Evolutionary conservation across 2,113 vertebrate species (phyloP).

Genomic region (Phalacrocorax aristotelis): DNA sequence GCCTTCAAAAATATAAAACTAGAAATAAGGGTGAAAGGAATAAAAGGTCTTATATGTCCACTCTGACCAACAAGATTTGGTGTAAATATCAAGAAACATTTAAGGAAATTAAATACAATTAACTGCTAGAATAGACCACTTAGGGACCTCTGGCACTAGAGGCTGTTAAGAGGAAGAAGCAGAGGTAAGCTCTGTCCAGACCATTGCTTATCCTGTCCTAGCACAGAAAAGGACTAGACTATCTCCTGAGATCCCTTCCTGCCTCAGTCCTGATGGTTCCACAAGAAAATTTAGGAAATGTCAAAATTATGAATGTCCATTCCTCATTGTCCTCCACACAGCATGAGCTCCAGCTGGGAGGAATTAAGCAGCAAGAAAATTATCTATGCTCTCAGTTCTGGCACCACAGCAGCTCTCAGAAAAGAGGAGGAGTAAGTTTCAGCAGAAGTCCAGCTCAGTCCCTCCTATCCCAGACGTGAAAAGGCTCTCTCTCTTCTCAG

Average conservation of each 20-base stretch:
- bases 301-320: not conserved
- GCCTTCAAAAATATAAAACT: not conserved
- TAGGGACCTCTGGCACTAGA: not conserved
- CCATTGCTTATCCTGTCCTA: not conserved
- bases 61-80: not conserved
- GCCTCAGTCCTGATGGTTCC: not conserved
- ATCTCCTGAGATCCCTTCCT: not conserved
- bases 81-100: not conserved
- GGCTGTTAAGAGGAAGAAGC: not conserved
- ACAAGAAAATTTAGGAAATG: not conserved
- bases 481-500: not conserved
- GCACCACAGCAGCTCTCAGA: not conserved
- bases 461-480: not conserved
- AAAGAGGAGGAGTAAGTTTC: not conserved
- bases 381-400: not conserved
- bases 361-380: slow-evolving; percentile 14
- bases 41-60: not conserved
- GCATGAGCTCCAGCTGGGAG: not conserved
- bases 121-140: not conserved
- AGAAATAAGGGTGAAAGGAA: not conserved
- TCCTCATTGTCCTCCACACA: not conserved
- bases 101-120: not conserved
- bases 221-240: not conserved
- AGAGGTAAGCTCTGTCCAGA: not conserved
- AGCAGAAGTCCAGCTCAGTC: not conserved